Evolutionary conservation across 2,888 invertebrate genomes (phyloP), one percentile per base, ranked within the genome.

Genomic region (Rutpela maculata): DNA sequence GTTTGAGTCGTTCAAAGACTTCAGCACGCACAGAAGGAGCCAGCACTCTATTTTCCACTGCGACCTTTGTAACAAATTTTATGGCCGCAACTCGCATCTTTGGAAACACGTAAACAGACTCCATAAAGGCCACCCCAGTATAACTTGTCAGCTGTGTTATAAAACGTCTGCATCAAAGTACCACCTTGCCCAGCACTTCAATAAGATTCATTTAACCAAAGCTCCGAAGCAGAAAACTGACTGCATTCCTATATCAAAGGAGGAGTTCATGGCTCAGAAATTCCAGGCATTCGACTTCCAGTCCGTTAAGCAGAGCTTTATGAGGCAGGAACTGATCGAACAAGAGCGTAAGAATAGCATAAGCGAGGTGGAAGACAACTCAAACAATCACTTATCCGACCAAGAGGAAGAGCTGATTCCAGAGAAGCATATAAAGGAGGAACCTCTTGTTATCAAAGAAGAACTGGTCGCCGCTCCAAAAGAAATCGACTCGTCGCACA

Each of bases 81-180:
- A 93, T 81, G 92, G 92, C 0, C 87, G 92, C 12, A 92, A 92
- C 26, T 92, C 92, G 11, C 93, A 93, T 81, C 84, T 93, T 12
- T 93, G 93, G 93, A 93, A 93, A 83, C 93, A 93, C 83, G 93
- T 93, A 0, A 92, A 92, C 82, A 89, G 92, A 59, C 89, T 92
- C 12, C 93, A 93, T 83, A 89, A 89, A 83, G 92, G 92, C 15
- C 92, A 93, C 84, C 91, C 91, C n/a, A 92, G 92, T 76, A 91
- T 93, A 7, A 93, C 93, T 0, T 93, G 93, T 82, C 91, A 91
- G 57, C 88, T 92, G 60, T 93, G 93, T 82, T 88, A 91, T 78
- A 92, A 92, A 83, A 92, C 92, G 0, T 92, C 92, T 69, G 92
- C 92, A 0, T 92, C 92, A 1, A 91, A 91, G 78, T 91, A 92